Evolutionary conservation across 2,888 invertebrate species (phyloP).

Genomic region (Carterocephalus palaemon): DNA sequence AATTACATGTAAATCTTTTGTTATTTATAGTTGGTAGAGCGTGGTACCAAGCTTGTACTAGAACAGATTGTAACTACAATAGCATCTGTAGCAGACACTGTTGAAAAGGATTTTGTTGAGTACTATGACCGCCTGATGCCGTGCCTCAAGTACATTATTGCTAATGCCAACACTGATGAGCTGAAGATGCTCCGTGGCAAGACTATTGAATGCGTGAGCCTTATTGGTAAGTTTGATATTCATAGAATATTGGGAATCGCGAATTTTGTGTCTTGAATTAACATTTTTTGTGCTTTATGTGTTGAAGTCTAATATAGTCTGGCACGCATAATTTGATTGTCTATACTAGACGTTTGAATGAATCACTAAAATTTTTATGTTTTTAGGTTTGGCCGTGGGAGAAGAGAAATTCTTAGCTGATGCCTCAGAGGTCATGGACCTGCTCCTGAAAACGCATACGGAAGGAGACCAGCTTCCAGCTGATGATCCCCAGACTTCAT

Average conservation of each 20-base stretch:
- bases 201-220: slow-evolving; percentile 98
- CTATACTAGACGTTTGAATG: too few species aligned
- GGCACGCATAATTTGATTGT: not conserved
- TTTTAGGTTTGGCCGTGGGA: slow-evolving; percentile 83
- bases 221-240: slow-evolving; percentile 90
- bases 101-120: slow-evolving; percentile 95
- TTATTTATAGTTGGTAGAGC: slow-evolving; percentile 85
- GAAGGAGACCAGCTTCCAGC: slow-evolving; percentile 91
- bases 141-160: slow-evolving; percentile 97
- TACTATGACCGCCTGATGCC: slow-evolving; percentile 97
- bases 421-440: slow-evolving; percentile 97
- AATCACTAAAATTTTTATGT: not conserved
- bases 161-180: slow-evolving; percentile 93
- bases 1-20: slow-evolving; percentile 6
- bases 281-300: too few species aligned
- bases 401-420: slow-evolving; percentile 92
- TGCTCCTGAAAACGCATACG: slow-evolving; percentile 93
- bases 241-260: too few species aligned
- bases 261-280: too few species aligned
- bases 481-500: slow-evolving; percentile 98
- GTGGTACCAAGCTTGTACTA: slow-evolving; percentile 96
- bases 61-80: slow-evolving; percentile 99
- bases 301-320: not conserved
- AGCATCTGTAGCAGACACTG: slow-evolving; percentile 98
- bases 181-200: slow-evolving; percentile 96